Evolutionary conservation across 2,797 vertebrate genomes (phyloP).

Genomic region (Chaetodon trifasciatus): DNA sequence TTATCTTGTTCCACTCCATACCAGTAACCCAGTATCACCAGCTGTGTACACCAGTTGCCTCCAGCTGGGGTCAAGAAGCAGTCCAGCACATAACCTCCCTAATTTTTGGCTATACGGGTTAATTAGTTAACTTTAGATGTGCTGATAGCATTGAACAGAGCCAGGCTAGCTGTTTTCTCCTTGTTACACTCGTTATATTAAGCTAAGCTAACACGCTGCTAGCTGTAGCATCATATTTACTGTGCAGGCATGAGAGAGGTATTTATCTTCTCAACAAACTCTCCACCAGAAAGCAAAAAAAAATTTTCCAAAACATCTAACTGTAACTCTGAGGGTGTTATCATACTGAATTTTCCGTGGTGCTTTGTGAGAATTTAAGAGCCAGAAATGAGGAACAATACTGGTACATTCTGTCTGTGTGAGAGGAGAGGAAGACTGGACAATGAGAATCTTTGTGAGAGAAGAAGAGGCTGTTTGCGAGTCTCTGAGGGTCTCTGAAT

Average conservation of each 20-base stretch:
- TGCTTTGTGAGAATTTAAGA: slow-evolving; percentile 35
- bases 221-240: not conserved
- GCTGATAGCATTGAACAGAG: not conserved
- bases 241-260: not conserved
- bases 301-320: not conserved
- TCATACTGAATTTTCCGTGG: slow-evolving; percentile 27
- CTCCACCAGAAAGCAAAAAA: not conserved
- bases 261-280: not conserved
- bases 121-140: not conserved
- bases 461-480: slow-evolving; percentile 64
- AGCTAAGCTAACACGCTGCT: not conserved
- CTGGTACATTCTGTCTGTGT: slow-evolving; percentile 49
- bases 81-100: not conserved
- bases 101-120: not conserved
- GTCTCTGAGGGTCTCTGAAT: slow-evolving; percentile 60
- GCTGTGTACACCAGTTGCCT: too few relatives aligned
- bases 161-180: not conserved
- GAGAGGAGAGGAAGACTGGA: slow-evolving; percentile 56
- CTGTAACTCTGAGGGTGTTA: slow-evolving; percentile 2
- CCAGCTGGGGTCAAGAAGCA: not conserved
- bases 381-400: slow-evolving; percentile 54
- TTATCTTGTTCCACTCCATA: not conserved
- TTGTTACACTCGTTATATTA: slow-evolving; percentile 10
- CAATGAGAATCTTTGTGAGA: slow-evolving; percentile 78
- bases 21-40: not conserved